These are phyloP conservation scores for Poeciliopsis presidionis DNA, from an alignment of 2,797 vertebrate genomes.

Conservation along the genomic window DNA sequence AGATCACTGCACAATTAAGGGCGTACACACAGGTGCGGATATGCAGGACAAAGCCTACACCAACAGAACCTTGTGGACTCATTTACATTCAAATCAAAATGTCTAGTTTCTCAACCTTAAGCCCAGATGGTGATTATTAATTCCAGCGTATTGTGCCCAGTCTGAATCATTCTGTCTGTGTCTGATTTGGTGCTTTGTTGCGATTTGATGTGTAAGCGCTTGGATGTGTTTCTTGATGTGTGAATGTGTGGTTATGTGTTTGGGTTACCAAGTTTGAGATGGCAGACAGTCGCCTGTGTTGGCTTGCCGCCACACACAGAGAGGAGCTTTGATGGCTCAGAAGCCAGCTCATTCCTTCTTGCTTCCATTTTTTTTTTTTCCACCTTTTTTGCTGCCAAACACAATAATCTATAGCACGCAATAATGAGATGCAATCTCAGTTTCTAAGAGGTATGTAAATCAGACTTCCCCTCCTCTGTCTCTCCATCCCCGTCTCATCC, in stretches of 20 bases:
- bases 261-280: constrained; percentile 49
- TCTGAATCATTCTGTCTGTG: constrained; percentile 44
- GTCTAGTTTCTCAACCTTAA: constrained; percentile 43
- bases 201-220: constrained; percentile 36
- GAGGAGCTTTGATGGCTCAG: constrained; percentile 65
- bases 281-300: constrained; percentile 29
- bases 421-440: constrained; percentile 73
- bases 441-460: constrained; percentile 72
- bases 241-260: constrained; percentile 51
- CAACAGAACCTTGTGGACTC: constrained; percentile 25
- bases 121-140: constrained; percentile 46
- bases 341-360: constrained; percentile 57
- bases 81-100: constrained; percentile 57
- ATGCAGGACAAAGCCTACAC: constrained; percentile 11
- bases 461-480: constrained; percentile 38
- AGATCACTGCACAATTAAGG: not conserved
- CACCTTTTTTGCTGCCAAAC: constrained; percentile 56
- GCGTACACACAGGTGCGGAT: constrained; percentile 22
- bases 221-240: constrained; percentile 27
- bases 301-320: constrained; percentile 42
- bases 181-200: constrained; percentile 35
- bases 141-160: constrained; percentile 22
- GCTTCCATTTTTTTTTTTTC: constrained; percentile 28
- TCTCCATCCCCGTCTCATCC: constrained; percentile 13
- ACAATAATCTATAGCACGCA: constrained; percentile 73